A percentile compares a stretch with the other conserved stretches of the same genome.
Conservation (phyloP, 2,113 vertebrate species). For the Caloenas nicobarica region DNA sequence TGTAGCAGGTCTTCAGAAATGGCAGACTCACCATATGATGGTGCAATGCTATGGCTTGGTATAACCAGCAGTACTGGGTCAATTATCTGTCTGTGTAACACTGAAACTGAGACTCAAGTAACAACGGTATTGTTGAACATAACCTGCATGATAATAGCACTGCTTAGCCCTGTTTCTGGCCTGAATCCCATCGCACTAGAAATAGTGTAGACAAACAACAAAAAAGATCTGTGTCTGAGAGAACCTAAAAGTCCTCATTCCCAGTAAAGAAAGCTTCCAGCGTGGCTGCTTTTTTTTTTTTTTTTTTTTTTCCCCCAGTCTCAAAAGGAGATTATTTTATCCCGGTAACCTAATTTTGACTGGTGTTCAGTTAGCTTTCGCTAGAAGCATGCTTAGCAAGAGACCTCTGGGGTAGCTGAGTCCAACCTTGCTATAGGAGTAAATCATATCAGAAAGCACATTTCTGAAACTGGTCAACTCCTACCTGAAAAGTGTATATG, state of each 20-base stretch:
- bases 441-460: background rate
- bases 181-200: rapidly evolving
- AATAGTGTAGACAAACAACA: background rate
- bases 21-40: background rate
- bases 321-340: background rate
- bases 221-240: background rate
- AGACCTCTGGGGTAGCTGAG: background rate
- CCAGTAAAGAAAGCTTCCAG: background rate
- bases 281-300: background rate
- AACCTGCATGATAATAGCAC: background rate
- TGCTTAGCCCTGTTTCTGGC: background rate
- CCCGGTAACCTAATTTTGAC: background rate
- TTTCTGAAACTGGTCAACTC: background rate
- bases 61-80: background rate
- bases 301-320: background rate
- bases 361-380: background rate
- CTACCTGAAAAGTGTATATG: background rate
- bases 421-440: background rate
- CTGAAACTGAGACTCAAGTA: background rate
- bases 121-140: background rate
- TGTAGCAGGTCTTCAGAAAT: background rate
- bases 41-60: background rate
- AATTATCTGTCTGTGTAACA: background rate
- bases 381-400: background rate
- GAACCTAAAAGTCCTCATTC: background rate